A percentile compares a stretch with the other conserved stretches of the same genome.
Evolutionary conservation across 2,888 invertebrate genomes (phyloP).

Genomic region (Cheilosia urbana): DNA sequence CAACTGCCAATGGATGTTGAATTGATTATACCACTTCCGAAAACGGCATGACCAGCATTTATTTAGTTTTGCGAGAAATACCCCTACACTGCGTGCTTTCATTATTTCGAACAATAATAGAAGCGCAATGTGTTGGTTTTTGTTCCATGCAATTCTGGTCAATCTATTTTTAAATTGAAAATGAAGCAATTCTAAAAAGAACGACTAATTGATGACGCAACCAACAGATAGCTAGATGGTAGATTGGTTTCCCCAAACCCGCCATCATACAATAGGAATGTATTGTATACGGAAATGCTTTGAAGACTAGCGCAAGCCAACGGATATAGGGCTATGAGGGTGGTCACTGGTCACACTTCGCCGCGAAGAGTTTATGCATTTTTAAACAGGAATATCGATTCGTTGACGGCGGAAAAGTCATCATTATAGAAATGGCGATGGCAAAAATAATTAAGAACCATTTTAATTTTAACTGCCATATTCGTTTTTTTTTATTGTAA

Average conservation of each 20-base stretch:
- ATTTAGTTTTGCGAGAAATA: neutral
- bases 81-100: neutral
- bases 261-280: neutral
- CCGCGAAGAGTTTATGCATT: constrained; percentile 50
- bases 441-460: too few species aligned
- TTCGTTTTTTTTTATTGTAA: too few species aligned
- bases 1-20: neutral
- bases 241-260: neutral
- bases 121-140: neutral
- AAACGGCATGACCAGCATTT: neutral
- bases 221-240: neutral
- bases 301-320: constrained; percentile 14
- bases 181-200: constrained; percentile 32
- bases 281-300: neutral
- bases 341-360: neutral
- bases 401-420: neutral
- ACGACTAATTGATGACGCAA: constrained; percentile 27
- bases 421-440: too few species aligned
- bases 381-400: constrained; percentile 52
- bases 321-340: neutral
- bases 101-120: constrained; percentile 7
- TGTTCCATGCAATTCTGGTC: neutral
- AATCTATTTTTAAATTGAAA: constrained; percentile 34
- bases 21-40: neutral
- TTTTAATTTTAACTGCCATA: too few species aligned